These are phyloP conservation scores for Adoxophyes honmai DNA, from an alignment of 1,140 invertebrate species.

Conservation along the genomic window DNA sequence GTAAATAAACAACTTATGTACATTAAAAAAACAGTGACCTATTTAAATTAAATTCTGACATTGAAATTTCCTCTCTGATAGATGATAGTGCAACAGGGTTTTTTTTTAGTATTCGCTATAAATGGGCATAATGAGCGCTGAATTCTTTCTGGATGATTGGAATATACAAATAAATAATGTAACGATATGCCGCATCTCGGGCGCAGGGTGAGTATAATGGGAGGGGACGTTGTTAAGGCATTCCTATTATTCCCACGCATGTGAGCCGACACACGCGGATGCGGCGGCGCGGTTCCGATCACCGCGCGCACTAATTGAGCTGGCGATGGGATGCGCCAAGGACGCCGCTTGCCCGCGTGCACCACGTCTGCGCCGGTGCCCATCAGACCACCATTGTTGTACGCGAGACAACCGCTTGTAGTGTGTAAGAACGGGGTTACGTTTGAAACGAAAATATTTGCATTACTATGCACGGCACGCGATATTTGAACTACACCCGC, in stretches of 20 bases:
- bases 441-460: no score
- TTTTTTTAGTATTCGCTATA: no score
- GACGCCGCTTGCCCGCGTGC: constrained; percentile 20
- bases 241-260: constrained; percentile 69
- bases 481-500: no score
- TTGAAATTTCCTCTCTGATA: no score
- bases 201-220: constrained; percentile 26
- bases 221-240: constrained; percentile 37
- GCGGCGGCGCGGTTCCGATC: constrained; percentile 59
- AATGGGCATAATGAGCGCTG: no score
- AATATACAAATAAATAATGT: no score
- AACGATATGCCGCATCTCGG: background rate
- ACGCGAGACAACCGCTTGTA: background rate
- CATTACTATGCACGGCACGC: no score
- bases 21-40: background rate
- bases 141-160: no score
- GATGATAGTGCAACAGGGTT: no score
- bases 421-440: no score
- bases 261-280: constrained; percentile 38
- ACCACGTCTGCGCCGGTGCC: background rate
- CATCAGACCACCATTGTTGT: background rate
- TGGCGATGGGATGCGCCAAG: constrained; percentile 31
- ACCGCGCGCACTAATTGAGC: constrained; percentile 58
- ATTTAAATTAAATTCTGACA: no score
- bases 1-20: constrained; percentile 6